Percentiles rank a stretch among this genome's conserved stretches.
These are phyloP conservation scores for Leucophenga varia DNA, from an alignment of 1,140 invertebrate species.

Conservation along the genomic window DNA sequence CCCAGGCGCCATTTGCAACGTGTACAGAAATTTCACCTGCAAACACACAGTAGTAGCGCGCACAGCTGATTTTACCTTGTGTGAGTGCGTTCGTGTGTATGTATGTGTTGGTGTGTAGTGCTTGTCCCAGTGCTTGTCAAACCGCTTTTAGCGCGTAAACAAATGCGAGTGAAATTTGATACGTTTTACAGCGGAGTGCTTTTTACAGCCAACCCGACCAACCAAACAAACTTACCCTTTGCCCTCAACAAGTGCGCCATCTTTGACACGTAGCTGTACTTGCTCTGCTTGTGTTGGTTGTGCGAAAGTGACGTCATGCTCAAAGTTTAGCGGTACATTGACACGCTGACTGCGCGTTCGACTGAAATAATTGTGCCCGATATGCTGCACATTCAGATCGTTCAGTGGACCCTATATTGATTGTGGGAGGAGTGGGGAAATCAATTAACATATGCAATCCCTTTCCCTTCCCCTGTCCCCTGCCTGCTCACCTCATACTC, in stretches of 20 bases:
- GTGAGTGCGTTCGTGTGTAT: too few relatives aligned
- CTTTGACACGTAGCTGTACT: slow-evolving; percentile 26
- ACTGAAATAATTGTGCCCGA: slow-evolving; percentile 41
- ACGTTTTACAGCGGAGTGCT: too few relatives aligned
- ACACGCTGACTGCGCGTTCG: slow-evolving; percentile 32
- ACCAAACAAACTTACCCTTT: slow-evolving; percentile 31
- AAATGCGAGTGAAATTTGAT: too few relatives aligned
- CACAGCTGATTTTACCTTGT: slow-evolving; percentile 48
- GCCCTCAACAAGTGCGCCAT: slow-evolving; percentile 31
- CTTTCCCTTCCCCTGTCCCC: too few relatives aligned
- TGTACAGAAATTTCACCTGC: slow-evolving; percentile 48
- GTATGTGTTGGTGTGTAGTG: too few relatives aligned
- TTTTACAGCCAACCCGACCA: too few relatives aligned
- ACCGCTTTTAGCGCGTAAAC: too few relatives aligned
- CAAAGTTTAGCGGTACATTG: slow-evolving; percentile 24
- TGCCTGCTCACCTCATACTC: slow-evolving; percentile 38
- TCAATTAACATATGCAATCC: too few relatives aligned
- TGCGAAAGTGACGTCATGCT: slow-evolving; percentile 42
- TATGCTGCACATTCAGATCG: slow-evolving; percentile 28
- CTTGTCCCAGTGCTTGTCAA: too few relatives aligned
- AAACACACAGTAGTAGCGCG: too few relatives aligned
- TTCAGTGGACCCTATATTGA: slow-evolving; percentile 40
- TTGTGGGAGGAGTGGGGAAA: too few relatives aligned
- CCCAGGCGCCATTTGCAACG: slow-evolving; percentile 22
- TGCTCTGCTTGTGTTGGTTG: slow-evolving; percentile 20